These are phyloP conservation scores for Candoia aspera DNA, from an alignment of 2,113 vertebrate genomes.

Conservation along the genomic window DNA sequence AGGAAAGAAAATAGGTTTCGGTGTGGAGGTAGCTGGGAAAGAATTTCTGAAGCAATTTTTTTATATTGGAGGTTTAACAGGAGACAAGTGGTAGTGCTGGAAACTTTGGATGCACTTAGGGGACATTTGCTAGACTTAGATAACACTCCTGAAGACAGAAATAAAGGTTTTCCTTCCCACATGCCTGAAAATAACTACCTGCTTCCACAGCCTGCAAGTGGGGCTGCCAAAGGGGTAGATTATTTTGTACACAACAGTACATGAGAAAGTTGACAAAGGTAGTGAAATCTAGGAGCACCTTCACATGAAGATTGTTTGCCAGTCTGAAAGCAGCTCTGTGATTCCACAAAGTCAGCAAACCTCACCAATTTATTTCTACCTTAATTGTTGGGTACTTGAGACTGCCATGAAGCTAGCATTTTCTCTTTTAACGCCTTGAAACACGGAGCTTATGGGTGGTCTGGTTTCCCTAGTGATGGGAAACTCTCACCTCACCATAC, in stretches of 20 bases:
- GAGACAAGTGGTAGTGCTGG: background rate
- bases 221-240: background rate
- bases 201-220: background rate
- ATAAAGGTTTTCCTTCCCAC: background rate
- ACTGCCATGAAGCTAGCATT: background rate
- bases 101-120: background rate
- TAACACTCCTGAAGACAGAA: background rate
- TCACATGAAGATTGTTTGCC: background rate
- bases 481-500: background rate
- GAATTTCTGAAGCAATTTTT: background rate
- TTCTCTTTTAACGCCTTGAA: background rate
- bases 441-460: background rate
- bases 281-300: background rate
- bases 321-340: background rate
- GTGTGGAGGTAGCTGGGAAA: background rate
- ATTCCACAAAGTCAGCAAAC: background rate
- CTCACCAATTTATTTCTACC: background rate
- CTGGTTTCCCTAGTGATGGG: background rate
- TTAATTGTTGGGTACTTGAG: background rate
- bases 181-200: background rate
- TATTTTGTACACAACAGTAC: background rate
- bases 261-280: background rate
- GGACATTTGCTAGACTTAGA: background rate
- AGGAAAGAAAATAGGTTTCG: background rate
- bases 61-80: background rate